Evolutionary conservation across 2,113 vertebrate genomes (phyloP).

Genomic region (Trochalopteron elliotii): DNA sequence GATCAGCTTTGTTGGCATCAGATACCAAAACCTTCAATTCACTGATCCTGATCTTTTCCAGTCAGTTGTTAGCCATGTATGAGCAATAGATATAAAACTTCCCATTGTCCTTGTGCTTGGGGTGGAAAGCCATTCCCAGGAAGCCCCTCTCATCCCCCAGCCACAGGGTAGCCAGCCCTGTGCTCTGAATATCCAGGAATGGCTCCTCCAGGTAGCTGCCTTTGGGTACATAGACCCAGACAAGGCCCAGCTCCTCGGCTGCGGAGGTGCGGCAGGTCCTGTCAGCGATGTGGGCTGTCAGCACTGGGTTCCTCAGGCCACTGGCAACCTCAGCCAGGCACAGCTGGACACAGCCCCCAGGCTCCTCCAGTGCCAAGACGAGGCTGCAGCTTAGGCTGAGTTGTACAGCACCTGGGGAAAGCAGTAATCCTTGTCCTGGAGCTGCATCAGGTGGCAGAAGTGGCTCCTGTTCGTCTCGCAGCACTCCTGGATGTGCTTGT

Average conservation of each 20-base stretch:
- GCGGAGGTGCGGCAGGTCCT: slow-evolving; percentile 80
- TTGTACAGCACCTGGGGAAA: slow-evolving; percentile 80
- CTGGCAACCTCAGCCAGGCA: slow-evolving; percentile 83
- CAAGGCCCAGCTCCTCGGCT: slow-evolving; percentile 81
- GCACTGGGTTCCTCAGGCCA: slow-evolving; percentile 78
- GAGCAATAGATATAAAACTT: slow-evolving; percentile 88
- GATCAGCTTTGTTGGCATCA: slow-evolving; percentile 82
- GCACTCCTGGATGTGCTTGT: slow-evolving; percentile 59
- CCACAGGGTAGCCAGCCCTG: slow-evolving; percentile 80
- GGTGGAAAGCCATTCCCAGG: slow-evolving; percentile 84
- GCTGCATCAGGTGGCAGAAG: slow-evolving; percentile 79
- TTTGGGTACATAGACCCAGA: slow-evolving; percentile 82
- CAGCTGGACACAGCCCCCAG: slow-evolving; percentile 80
- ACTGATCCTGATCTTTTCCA: slow-evolving; percentile 82
- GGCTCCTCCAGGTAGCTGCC: slow-evolving; percentile 80
- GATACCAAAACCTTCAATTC: slow-evolving; percentile 78
- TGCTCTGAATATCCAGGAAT: slow-evolving; percentile 81
- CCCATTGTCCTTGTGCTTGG: slow-evolving; percentile 75
- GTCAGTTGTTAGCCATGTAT: slow-evolving; percentile 59
- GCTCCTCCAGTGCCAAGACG: slow-evolving; percentile 71
- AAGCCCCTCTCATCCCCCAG: slow-evolving; percentile 86
- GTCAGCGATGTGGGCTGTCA: slow-evolving; percentile 79
- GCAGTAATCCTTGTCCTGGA: slow-evolving; percentile 83
- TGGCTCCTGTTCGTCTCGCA: slow-evolving; percentile 15
- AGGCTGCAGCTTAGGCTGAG: slow-evolving; percentile 71